Conservation (phyloP, 2,113 vertebrate genomes). For the Callorhinus ursinus region DNA sequence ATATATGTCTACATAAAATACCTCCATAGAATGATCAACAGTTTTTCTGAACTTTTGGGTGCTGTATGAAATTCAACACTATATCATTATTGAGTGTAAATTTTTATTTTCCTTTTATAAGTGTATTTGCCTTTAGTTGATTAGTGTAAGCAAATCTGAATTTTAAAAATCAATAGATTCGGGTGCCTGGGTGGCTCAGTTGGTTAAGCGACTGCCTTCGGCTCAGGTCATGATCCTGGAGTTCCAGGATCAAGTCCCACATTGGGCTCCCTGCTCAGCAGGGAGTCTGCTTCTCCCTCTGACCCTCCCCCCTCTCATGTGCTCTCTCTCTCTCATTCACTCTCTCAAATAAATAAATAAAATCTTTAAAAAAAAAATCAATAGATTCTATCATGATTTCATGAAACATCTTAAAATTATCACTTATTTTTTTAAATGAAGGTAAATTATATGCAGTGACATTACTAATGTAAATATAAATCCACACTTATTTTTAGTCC, state of each 20-base stretch:
- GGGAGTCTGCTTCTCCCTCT: too few relatives aligned
- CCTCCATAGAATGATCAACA: neutral
- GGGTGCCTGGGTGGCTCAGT: too few relatives aligned
- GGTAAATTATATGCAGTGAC: neutral
- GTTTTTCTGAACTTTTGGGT: neutral
- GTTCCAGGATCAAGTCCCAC: too few relatives aligned
- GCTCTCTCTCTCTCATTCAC: too few relatives aligned
- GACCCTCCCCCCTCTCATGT: too few relatives aligned
- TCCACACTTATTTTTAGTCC: neutral
- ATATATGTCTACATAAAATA: neutral
- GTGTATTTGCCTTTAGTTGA: neutral
- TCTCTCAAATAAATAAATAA: too few relatives aligned
- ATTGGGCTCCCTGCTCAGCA: too few relatives aligned
- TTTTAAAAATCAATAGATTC: neutral
- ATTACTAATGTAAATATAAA: neutral
- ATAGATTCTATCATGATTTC: neutral
- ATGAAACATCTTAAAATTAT: neutral
- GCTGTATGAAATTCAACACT: neutral
- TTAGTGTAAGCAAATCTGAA: neutral
- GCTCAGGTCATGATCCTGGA: too few relatives aligned
- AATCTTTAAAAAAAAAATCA: neutral
- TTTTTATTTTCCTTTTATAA: neutral
- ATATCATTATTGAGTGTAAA: neutral
- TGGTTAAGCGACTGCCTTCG: too few relatives aligned
- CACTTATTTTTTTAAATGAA: conserved; percentile 23